Evolutionary conservation across 2,797 vertebrate species (phyloP).

Genomic region (Mus caroli): DNA sequence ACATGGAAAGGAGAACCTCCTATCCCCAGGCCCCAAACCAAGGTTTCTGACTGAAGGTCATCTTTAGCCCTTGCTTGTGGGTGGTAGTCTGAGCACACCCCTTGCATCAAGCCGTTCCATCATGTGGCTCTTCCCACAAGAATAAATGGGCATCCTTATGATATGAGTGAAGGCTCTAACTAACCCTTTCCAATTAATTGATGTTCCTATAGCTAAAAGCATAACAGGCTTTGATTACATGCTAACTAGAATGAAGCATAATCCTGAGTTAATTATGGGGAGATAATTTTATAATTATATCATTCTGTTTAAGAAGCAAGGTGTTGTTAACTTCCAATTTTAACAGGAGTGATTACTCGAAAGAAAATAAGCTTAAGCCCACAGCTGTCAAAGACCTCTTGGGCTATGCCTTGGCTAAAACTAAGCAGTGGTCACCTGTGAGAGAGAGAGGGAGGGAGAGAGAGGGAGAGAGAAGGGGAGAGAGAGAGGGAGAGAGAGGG

Average conservation of each 20-base stretch:
- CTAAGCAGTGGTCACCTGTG: conserved; percentile 86
- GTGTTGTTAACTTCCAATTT: conserved; percentile 87
- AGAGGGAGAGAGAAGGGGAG: too few relatives aligned
- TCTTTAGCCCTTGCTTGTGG: rapidly evolving
- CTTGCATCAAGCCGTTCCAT: neutral
- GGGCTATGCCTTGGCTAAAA: conserved; percentile 72
- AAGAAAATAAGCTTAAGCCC: conserved; percentile 86
- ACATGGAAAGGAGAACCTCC: neutral
- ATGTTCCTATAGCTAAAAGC: conserved; percentile 91
- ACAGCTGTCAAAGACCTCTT: conserved; percentile 79
- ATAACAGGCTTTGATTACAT: conserved; percentile 92
- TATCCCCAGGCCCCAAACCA: neutral
- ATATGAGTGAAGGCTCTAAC: conserved; percentile 81
- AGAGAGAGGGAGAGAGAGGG: conserved; percentile 86
- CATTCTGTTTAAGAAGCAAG: conserved; percentile 89
- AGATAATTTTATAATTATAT: conserved; percentile 93
- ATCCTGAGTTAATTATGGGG: conserved; percentile 92
- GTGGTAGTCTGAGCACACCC: neutral
- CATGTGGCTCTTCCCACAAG: conserved; percentile 5
- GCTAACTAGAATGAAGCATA: conserved; percentile 91
- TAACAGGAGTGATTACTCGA: conserved; percentile 83
- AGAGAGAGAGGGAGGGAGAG: conserved; percentile 81
- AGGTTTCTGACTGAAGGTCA: neutral
- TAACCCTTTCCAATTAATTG: conserved; percentile 90
- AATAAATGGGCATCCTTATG: conserved; percentile 31